Evolutionary conservation across 2,797 vertebrate genomes (phyloP).

Genomic region (Acomys russatus): DNA sequence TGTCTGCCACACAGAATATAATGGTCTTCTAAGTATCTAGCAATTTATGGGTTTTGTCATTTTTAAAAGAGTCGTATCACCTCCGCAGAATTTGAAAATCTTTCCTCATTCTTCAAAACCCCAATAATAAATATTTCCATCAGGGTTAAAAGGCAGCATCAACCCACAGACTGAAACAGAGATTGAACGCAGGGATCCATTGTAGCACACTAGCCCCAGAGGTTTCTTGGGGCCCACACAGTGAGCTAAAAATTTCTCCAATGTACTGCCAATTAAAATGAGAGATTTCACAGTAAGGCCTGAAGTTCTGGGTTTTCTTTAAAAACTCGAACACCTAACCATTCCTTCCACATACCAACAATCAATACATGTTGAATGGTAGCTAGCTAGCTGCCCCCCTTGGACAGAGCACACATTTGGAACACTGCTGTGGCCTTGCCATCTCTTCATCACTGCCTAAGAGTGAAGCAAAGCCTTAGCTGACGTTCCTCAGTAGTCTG

Average conservation of each 20-base stretch:
- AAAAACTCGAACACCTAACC: background rate
- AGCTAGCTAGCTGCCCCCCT: background rate
- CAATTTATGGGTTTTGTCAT: constrained; percentile 29
- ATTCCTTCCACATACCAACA: background rate
- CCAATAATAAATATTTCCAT: constrained; percentile 2
- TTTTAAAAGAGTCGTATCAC: constrained; percentile 48
- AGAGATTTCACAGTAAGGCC: background rate
- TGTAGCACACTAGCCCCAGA: background rate
- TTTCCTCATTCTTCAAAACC: constrained; percentile 41
- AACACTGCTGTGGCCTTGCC: background rate
- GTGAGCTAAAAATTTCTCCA: background rate
- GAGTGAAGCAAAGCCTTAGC: background rate
- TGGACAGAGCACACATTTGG: background rate
- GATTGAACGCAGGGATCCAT: background rate
- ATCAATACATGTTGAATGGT: background rate
- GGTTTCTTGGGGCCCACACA: background rate
- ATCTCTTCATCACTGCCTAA: too few relatives aligned
- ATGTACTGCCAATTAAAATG: background rate
- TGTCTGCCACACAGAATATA: background rate
- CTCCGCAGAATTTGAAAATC: constrained; percentile 52
- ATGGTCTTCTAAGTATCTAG: constrained; percentile 5
- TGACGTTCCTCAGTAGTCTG: background rate
- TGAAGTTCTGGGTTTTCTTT: constrained; percentile 37
- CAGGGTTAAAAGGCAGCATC: background rate
- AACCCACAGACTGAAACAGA: background rate